Base-by-base conservation (phyloP, 1,140 invertebrate species). In the Halictus rubicundus region DNA sequence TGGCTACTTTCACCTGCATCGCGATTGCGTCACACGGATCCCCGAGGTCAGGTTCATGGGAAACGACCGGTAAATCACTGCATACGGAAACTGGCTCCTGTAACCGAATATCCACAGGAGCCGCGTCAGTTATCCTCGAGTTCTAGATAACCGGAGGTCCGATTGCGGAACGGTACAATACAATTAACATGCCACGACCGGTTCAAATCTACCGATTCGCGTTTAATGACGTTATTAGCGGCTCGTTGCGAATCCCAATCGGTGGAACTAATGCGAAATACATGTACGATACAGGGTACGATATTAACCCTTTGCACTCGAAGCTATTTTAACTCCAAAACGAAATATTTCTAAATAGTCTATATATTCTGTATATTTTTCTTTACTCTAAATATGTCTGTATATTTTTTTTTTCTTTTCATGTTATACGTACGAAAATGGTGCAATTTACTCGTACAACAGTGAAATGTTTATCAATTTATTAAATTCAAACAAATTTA, bases 31-130 rank as follows among this genome's bases (percentile, higher is more conserved):
- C 68, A 71, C 27, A 39, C 49, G 37, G 72, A 65, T 46, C 60
- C 63, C 32, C 39, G 52, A 57, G 73, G 65, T 59, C 74, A 81
- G 78, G 74, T 70, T 78, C 74, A 27, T 78, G 46, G 68, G 68
- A 71, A 72, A 78, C 57, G 16, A 68, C 19, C 57, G 39, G 49
- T 46, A 46, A 7, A 37, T 12, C 10, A 42, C 49, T 52, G 49
- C 49, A 52, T 7, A 52, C 49, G 49, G 49, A 52, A 52, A 52
- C 49, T 52, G 16, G 49, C 49, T 52, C 14, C 49, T 21, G 49
- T 19, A 21, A 21, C 49, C 49, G 49, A 21, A 52, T 52, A 14
- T 52, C 16, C 6, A 2, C 6, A 16, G 14, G 1, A 21, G 42
- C 49, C 2, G 19, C 52, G 6, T 21, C 52, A 5, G 6, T 19